Base-by-base conservation (phyloP, 2,113 vertebrate species). In the Callipepla californica region DNA sequence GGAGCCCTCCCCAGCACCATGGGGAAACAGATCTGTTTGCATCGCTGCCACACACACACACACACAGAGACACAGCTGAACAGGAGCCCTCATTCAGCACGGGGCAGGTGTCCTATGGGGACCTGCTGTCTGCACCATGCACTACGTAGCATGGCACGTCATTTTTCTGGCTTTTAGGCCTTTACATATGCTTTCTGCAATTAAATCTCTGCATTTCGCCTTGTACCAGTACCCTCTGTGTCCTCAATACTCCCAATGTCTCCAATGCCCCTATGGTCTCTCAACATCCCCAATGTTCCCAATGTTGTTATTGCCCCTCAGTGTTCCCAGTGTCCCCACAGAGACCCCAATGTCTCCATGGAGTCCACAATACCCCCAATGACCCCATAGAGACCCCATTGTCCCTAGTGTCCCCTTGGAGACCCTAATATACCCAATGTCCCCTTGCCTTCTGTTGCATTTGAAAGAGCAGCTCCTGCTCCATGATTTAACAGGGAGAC, bases 31-130 rank as follows among this genome's bases (percentile, higher is more conserved):
- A 58, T 87, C 85, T 95, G 88, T 69, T 86, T 74, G 28, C 75
- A 95, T 89, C 92, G 30, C 15, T 80, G 51, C 51, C 51, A 53
- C 51, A 70, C 45, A 72, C 32, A 34, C 32, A 34, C 53, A 51
- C 38, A 69, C 25, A 2, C 84, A 32, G 48, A 2, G 32, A 50
- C 47, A 57, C 47, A 45, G 50, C 86, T 61, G 95, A 97, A 90
- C 50, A 75, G 91, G 88, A 83, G 90, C 79, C 88, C 95, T 93
- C 90, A 44, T 14, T 50, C 55, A 45, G 96, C 93, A 94, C 5
- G 0, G 66, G 76, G 72, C 80, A 82, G 90, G 84, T 76, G 57
- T 57, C 28, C 30, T 57, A 57, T 32, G 17, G 8, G 53, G 53
- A 57, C 53, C 53, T 57, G 53, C 28, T 18, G 53, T 57, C 53